These are phyloP conservation scores for Lepus oiostolus DNA, from an alignment of 2,797 vertebrate species.

Conservation along the genomic window DNA sequence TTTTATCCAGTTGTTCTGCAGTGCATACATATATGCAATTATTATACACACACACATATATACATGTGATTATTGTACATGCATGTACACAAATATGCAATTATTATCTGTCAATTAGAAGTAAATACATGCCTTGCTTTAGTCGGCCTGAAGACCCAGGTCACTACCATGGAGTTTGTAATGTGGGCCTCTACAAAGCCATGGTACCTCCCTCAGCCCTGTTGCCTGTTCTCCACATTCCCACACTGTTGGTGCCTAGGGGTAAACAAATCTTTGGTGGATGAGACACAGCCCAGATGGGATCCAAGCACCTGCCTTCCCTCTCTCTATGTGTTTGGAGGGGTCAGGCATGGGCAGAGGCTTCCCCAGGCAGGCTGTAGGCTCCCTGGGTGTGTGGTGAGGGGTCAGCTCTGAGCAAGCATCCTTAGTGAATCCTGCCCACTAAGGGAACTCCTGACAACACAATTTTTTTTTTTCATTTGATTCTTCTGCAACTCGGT, in stretches of 20 bases:
- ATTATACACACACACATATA: neutral
- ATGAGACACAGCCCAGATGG: neutral
- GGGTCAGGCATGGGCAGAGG: neutral
- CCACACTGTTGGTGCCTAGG: neutral
- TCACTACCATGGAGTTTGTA: too few relatives aligned
- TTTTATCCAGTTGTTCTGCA: neutral
- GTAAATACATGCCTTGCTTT: neutral
- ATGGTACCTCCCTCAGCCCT: accelerated
- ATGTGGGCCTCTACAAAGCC: neutral
- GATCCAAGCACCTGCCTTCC: neutral
- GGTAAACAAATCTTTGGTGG: neutral
- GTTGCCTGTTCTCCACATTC: neutral
- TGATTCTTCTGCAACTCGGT: conserved; percentile 27
- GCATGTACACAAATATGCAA: neutral
- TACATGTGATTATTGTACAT: neutral
- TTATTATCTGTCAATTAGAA: neutral
- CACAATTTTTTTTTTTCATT: conserved; percentile 24
- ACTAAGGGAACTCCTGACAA: neutral
- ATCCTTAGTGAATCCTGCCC: neutral
- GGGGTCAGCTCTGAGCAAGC: neutral
- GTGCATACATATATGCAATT: neutral
- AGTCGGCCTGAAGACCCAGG: neutral
- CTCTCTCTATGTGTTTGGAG: neutral
- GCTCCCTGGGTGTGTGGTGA: neutral
- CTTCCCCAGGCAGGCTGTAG: neutral